phyloP scores from a whole-genome alignment of 64 coral and sea anemone genomes.

The Stylophora pistillata region DNA sequence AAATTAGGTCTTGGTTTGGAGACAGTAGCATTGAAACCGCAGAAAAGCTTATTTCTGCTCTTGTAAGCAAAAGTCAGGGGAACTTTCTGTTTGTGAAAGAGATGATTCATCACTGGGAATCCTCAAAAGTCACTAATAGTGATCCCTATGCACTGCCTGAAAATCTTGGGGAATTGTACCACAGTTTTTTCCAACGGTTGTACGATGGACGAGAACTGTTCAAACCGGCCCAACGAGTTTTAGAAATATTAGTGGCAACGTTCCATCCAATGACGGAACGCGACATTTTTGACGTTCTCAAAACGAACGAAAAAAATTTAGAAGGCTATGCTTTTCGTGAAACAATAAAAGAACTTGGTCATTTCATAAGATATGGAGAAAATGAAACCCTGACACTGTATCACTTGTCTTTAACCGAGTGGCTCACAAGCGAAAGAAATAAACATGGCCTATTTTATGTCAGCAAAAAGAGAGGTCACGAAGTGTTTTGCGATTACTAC shows the following conservation, averaged over 20 bases:
- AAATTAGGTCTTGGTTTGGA: conserved; percentile 2
- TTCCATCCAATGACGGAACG: conserved; percentile 38
- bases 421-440: conserved; percentile 63
- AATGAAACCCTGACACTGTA: conserved; percentile 41
- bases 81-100: conserved; percentile 79
- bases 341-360: conserved; percentile 48
- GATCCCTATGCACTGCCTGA: conserved; percentile 31
- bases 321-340: conserved; percentile 66
- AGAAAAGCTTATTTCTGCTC: not conserved
- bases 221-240: conserved; percentile 23
- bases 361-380: conserved; percentile 49
- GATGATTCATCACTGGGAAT: conserved; percentile 58
- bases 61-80: conserved; percentile 67
- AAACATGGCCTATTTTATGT: conserved; percentile 43
- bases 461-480: conserved; percentile 55
- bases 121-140: not conserved
- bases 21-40: not conserved
- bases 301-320: conserved; percentile 1
- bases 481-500: conserved; percentile 38
- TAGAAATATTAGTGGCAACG: conserved; percentile 70
- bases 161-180: conserved; percentile 56
- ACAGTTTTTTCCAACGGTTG: conserved; percentile 62
- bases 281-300: conserved; percentile 51
- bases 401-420: conserved; percentile 69
- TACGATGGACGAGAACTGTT: conserved; percentile 41